Conservation (phyloP, 1,140 invertebrate genomes). For the Saxidomus purpurata region DNA sequence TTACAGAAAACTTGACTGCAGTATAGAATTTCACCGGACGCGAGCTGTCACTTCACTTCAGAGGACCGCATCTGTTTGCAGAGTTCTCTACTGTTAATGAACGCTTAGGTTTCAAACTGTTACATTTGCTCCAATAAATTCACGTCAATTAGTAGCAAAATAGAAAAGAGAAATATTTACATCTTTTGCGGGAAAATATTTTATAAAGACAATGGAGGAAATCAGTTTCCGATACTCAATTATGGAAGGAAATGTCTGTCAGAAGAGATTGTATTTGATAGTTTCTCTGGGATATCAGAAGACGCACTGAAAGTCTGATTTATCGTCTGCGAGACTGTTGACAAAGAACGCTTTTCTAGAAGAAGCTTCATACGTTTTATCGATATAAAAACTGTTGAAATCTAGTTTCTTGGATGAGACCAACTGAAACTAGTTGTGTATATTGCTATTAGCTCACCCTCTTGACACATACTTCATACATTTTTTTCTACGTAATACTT, state of each 20-base stretch:
- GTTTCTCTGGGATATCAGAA: not conserved
- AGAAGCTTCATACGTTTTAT: no score
- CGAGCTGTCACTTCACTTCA: not conserved
- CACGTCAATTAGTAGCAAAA: slow-evolving; percentile 52
- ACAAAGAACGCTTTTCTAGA: no score
- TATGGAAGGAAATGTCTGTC: slow-evolving; percentile 52
- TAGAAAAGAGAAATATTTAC: slow-evolving; percentile 59
- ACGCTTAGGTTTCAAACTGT: slow-evolving; percentile 12
- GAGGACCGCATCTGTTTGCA: slow-evolving; percentile 29
- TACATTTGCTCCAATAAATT: slow-evolving; percentile 45
- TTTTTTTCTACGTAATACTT: no score
- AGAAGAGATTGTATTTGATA: slow-evolving; percentile 31
- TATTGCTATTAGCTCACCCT: no score
- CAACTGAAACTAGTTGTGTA: no score
- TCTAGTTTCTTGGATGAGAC: no score
- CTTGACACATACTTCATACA: no score
- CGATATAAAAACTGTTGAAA: no score
- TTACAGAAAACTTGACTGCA: not conserved
- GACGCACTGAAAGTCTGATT: not conserved
- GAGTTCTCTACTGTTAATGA: not conserved
- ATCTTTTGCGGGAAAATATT: slow-evolving; percentile 53
- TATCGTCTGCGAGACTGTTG: no score
- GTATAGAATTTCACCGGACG: slow-evolving; percentile 34
- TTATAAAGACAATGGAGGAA: slow-evolving; percentile 52
- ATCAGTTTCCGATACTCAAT: slow-evolving; percentile 46